These are phyloP conservation scores for Suillia variegata DNA, from an alignment of 2,888 invertebrate genomes.

Conservation along the genomic window DNA sequence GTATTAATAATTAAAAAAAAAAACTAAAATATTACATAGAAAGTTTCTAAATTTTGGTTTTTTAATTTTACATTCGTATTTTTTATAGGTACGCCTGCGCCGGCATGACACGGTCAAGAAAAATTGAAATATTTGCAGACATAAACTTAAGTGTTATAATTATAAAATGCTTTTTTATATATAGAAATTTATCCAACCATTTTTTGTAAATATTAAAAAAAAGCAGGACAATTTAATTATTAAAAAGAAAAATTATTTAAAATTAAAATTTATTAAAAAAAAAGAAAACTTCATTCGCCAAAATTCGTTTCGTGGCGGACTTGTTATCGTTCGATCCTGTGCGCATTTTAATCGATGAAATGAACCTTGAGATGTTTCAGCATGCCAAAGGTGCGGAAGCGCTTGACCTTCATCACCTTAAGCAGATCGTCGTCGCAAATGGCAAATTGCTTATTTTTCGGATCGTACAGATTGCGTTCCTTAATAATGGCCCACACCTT, in stretches of 20 bases:
- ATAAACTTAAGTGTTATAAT: no score
- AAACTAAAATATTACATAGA: no score
- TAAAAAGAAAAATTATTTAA: slow-evolving; percentile 9
- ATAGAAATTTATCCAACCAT: slow-evolving; percentile 4
- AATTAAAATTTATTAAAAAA: slow-evolving; percentile 16
- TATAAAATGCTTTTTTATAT: no score
- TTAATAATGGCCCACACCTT: slow-evolving; percentile 90
- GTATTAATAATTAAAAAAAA: no score
- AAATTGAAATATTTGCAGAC: no score
- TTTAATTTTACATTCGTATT: no score
- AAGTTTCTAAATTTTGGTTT: no score
- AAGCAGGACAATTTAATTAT: slow-evolving; percentile 10
- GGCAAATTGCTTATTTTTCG: slow-evolving; percentile 93
- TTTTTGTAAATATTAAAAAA: slow-evolving; percentile 23
- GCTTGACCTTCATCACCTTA: slow-evolving; percentile 88
- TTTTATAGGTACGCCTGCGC: no score
- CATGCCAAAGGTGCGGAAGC: slow-evolving; percentile 95
- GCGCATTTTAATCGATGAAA: slow-evolving; percentile 62
- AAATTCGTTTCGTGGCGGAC: background rate
- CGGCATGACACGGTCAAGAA: no score
- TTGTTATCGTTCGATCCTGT: background rate
- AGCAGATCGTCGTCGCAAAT: slow-evolving; percentile 89
- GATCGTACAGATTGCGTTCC: slow-evolving; percentile 87
- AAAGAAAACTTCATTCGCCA: background rate
- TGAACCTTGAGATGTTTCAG: slow-evolving; percentile 94